Conservation (phyloP, 2,888 invertebrate genomes). For the Neocrepidodera transversa region DNA sequence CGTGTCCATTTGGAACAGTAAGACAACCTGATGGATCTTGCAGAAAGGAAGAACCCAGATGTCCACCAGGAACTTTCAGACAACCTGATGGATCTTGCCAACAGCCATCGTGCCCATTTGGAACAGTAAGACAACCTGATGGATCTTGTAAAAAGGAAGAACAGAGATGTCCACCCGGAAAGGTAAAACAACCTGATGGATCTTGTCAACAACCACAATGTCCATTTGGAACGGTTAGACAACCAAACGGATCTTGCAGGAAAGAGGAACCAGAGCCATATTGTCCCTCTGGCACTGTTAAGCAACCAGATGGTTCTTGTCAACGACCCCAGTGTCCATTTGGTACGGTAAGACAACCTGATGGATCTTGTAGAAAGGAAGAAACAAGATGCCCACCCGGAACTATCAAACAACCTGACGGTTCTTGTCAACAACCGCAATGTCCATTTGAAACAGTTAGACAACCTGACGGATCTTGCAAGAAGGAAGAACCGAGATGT, state of each 20-base stretch:
- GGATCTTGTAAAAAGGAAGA: constrained; percentile 19
- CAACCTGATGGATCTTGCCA: constrained; percentile 25
- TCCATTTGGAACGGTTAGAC: constrained; percentile 30
- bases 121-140: constrained; percentile 14
- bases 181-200: constrained; percentile 21
- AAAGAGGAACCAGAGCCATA: constrained; percentile 16
- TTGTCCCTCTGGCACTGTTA: constrained; percentile 26
- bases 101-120: constrained; percentile 25
- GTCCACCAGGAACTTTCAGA: constrained; percentile 19
- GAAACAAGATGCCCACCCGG: constrained; percentile 21
- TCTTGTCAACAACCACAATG: constrained; percentile 26
- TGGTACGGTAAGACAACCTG: constrained; percentile 31
- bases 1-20: constrained; percentile 18
- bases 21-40: constrained; percentile 17
- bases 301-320: constrained; percentile 31
- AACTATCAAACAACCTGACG: constrained; percentile 22
- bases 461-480: constrained; percentile 22
- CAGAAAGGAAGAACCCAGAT: constrained; percentile 16
- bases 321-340: constrained; percentile 32
- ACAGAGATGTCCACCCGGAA: constrained; percentile 32
- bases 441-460: constrained; percentile 24
- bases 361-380: constrained; percentile 13
- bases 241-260: constrained; percentile 28
- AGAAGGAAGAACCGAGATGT: constrained; percentile 29
- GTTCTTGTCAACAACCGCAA: constrained; percentile 22